A percentile compares a stretch with the other conserved stretches of the same genome.
phyloP scores from a whole-genome alignment of 2,888 invertebrate species.

The Philhelius pedissequus region DNA sequence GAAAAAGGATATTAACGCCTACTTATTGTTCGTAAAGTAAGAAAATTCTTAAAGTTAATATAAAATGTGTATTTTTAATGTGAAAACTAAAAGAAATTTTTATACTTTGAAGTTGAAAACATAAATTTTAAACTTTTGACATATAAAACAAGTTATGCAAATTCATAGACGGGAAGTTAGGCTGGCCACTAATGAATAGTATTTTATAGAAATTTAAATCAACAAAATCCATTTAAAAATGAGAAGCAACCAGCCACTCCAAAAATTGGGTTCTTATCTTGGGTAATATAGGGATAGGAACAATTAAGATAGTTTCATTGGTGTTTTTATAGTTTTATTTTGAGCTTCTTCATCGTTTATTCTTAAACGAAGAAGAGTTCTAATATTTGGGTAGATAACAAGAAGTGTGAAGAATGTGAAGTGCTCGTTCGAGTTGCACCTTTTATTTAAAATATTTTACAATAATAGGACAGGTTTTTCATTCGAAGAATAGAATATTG shows the following conservation, averaged over 20 bases:
- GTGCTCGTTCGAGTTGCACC: too few relatives aligned
- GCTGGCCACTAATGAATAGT: background rate
- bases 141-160: conserved; percentile 1
- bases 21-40: background rate
- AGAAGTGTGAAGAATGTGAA: background rate
- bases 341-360: conserved; percentile 35
- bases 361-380: background rate
- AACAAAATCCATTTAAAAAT: background rate
- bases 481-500: too few relatives aligned
- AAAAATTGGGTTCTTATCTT: background rate
- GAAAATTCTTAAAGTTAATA: background rate
- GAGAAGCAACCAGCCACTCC: background rate
- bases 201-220: background rate
- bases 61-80: background rate
- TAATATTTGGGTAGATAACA: background rate
- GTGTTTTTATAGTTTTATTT: background rate
- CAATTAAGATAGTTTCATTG: conserved; percentile 8
- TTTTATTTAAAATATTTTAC: too few relatives aligned
- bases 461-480: too few relatives aligned
- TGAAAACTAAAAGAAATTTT: background rate
- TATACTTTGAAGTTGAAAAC: background rate
- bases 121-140: conserved; percentile 9
- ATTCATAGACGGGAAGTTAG: background rate
- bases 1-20: conserved; percentile 52
- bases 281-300: background rate